Base-by-base conservation (phyloP, 2,113 vertebrate genomes). In the Takifugu flavidus region DNA sequence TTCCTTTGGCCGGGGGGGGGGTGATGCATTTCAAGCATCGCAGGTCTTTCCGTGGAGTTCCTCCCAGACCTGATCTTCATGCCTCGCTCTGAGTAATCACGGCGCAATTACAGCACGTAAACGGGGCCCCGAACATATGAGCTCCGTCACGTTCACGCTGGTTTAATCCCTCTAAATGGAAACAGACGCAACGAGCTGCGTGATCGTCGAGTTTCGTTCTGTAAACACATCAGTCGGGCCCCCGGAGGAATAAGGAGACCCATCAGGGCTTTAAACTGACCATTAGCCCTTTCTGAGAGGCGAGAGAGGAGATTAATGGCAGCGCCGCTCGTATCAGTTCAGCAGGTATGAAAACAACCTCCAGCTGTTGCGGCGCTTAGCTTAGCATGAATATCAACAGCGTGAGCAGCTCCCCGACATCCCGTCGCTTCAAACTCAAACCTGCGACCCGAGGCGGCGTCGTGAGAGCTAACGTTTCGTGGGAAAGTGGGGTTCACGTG, bases 131-230 rank as follows among this genome's bases (percentile, higher is more conserved):
- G 27, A 71, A 65, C 78, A 77, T 70, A 61, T 64, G 74, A 86
- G 74, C 60, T 31, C 75, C 56, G 76, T 82, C 78, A 73, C 49
- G 59, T 62, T 58, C 74, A 68, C 62, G 71, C 63, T 68, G 69
- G 56, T 78, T 80, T 75, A 72, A 75, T 82, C 75, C 77, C 72
- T 54, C 77, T 73, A 71, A 86, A 70, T 77, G 56, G 74, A 85
- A 89, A 81, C 87, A 86, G 71, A 80, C 83, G 78, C 72, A 57
- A 14, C 13, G 49, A 55, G 34, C 64, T 20, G 71, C 69, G 25
- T 60, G 68, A 79, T 57, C 47, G 27, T 65, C 5, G 20, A 14
- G 43, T 20, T 49, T 25, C 47, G n/a, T 4, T 25, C 20, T 7
- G 42, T 54, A 5, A 27, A 52, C 53, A 53, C 47, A 45, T 54